Conservation (phyloP, 2,888 invertebrate species). For the Bombylius discolor region DNA sequence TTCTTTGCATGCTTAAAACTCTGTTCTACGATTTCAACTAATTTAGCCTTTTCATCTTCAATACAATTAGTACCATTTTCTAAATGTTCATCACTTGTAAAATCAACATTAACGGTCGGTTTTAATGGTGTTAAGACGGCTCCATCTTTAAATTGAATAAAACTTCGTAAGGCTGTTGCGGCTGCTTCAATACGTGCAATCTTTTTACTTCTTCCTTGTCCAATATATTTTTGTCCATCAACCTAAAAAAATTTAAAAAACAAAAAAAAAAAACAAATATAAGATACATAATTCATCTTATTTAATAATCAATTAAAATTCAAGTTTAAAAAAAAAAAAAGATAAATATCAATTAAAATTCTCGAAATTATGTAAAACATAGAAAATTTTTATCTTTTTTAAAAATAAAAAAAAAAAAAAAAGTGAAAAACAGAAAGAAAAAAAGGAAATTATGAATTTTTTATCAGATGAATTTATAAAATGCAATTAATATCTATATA, state of each 20-base stretch:
- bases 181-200: slow-evolving; percentile 44
- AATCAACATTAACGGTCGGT: slow-evolving; percentile 37
- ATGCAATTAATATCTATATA: too few relatives aligned
- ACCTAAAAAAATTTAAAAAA: slow-evolving; percentile 24
- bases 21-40: slow-evolving; percentile 24
- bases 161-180: slow-evolving; percentile 42
- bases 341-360: too few relatives aligned
- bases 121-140: slow-evolving; percentile 31
- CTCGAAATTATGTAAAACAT: too few relatives aligned
- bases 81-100: slow-evolving; percentile 40
- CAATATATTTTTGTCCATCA: slow-evolving; percentile 44
- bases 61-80: slow-evolving; percentile 32
- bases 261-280: neutral
- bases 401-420: too few relatives aligned
- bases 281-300: neutral
- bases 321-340: too few relatives aligned
- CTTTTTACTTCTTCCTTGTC: slow-evolving; percentile 44
- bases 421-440: too few relatives aligned
- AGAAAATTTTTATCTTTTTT: too few relatives aligned
- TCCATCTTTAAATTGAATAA: slow-evolving; percentile 44
- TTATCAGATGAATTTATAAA: too few relatives aligned
- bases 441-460: too few relatives aligned
- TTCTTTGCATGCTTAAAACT: slow-evolving; percentile 26
- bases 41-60: slow-evolving; percentile 18
- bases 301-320: neutral